A percentile compares a stretch with the other conserved stretches of the same genome.
Conservation (phyloP, 2,888 invertebrate species). For the Caenorhabditis sp. region DNA sequence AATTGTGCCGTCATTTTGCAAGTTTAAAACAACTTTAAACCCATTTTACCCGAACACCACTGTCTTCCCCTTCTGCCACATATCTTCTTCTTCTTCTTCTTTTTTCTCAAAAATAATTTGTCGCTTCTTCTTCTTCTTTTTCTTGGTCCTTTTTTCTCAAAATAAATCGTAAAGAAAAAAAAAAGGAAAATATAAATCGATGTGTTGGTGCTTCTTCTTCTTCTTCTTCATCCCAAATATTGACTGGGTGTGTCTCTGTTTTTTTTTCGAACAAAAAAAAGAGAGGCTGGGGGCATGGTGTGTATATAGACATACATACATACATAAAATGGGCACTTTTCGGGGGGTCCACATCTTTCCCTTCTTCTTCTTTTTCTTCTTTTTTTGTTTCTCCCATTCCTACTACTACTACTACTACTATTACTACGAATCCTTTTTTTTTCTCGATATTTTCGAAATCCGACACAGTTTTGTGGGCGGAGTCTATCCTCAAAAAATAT, state of each 20-base stretch:
- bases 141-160: constrained; percentile 6
- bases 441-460: too few species aligned
- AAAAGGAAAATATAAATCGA: neutral
- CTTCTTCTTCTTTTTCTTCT: too few species aligned
- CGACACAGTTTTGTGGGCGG: too few species aligned
- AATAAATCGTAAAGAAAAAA: neutral
- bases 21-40: neutral
- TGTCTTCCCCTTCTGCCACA: constrained; percentile 1
- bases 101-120: constrained; percentile 7
- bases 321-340: too few species aligned
- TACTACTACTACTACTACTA: too few species aligned
- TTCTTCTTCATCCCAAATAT: neutral
- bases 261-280: neutral
- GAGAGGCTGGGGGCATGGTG: neutral
- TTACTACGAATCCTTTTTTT: too few species aligned
- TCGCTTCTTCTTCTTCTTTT: neutral
- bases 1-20: too few species aligned
- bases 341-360: too few species aligned
- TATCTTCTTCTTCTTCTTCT: neutral
- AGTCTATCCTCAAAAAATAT: too few species aligned
- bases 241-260: neutral
- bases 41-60: neutral
- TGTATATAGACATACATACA: too few species aligned
- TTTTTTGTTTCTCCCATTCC: too few species aligned
- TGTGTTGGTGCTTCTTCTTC: neutral